Base-by-base conservation (phyloP, 2,113 vertebrate species). In the Benitochromis conjunctus region DNA sequence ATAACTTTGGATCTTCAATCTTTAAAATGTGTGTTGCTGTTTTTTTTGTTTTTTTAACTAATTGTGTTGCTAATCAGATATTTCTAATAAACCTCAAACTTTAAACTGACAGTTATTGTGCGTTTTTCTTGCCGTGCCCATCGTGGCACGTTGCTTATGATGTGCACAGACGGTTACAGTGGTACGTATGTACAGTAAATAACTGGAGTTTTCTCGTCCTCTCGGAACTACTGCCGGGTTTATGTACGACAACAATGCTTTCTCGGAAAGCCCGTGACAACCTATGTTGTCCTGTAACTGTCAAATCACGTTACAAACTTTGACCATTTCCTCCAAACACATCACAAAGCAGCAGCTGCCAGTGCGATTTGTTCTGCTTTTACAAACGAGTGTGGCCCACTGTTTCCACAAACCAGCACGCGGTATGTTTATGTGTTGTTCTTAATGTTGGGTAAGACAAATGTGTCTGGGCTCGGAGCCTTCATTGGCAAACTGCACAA, bases 1-100 rank as follows among this genome's bases (percentile, higher is more conserved):
- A 34, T 0, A 0, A 12, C 19, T 82, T 38, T 31, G 18, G 38
- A 74, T 14, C 29, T 41, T 82, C n/a, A 19, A 14, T 38, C 13
- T 69, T n/a, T 19, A 71, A n/a, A 36, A 55, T 3, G 5, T 43
- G 36, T 46, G 34, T 57, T n/a, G 9, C 13, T 5, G 16, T 46
- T 12, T 0, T 10, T 38, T 16, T 38, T n/a, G 2, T 54, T 51
- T 10, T 5, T 0, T 36, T 14, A 53, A 41, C 24, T 19, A 58
- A 46, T 6, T 48, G 12, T 34, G n/a, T 69, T 74, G 16, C 24
- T 12, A 19, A 74, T 31, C 14, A 7, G 21, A 26, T 19, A 48
- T 31, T 69, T 74, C 6, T 5, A 76, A 89, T 88, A 90, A 88
- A 87, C 9, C 10, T 66, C 10, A 12, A 2, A 58, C 36, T 56